These are phyloP conservation scores for Amphipoea lucens DNA, from an alignment of 2,888 invertebrate species.

Conservation along the genomic window DNA sequence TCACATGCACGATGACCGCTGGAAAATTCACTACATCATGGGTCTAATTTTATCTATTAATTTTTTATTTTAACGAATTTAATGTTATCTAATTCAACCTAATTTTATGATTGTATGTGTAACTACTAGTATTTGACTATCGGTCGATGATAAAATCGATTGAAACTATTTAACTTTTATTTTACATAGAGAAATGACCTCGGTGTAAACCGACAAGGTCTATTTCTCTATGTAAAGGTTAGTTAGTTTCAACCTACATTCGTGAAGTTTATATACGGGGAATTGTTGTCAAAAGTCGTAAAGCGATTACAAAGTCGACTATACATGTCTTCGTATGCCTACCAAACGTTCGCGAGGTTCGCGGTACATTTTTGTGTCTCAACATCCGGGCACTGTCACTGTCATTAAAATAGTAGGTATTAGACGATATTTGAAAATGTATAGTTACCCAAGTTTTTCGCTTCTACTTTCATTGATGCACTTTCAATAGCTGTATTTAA, in stretches of 20 bases:
- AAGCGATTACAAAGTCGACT: neutral
- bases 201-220: too few species aligned
- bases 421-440: neutral
- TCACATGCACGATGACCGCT: too few species aligned
- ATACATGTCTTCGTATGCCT: neutral
- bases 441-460: constrained; percentile 70
- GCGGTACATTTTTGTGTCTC: neutral
- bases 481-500: constrained; percentile 57
- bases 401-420: neutral
- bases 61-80: too few species aligned
- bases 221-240: neutral
- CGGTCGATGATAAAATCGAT: too few species aligned
- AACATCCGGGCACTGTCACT: neutral
- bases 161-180: too few species aligned
- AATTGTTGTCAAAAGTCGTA: neutral
- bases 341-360: neutral
- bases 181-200: too few species aligned
- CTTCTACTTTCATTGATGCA: constrained; percentile 53
- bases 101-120: too few species aligned
- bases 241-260: neutral
- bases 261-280: neutral
- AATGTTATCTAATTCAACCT: too few species aligned
- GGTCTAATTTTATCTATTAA: too few species aligned
- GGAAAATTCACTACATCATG: too few species aligned
- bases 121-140: too few species aligned